These are phyloP conservation scores for Chrysolina oricalcia DNA, from an alignment of 2,888 invertebrate species.

Conservation along the genomic window DNA sequence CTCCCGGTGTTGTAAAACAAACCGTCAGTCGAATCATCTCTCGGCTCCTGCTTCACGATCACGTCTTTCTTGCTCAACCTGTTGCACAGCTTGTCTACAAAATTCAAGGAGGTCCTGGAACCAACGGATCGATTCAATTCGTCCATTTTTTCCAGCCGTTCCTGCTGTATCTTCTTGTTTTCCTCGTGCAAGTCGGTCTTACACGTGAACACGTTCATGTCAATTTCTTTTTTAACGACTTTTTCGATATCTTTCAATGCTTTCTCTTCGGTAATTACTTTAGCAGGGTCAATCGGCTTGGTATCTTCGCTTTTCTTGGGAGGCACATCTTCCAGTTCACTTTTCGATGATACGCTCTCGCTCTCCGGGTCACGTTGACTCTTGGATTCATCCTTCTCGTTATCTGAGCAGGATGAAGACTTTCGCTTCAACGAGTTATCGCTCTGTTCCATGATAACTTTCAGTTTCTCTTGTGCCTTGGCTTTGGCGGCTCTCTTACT, in stretches of 20 bases:
- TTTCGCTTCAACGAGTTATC: constrained; percentile 40
- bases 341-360: neutral
- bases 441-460: constrained; percentile 53
- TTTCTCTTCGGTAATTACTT: constrained; percentile 8
- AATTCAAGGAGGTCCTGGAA: constrained; percentile 62
- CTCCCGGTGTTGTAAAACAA: constrained; percentile 13
- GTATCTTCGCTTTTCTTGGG: neutral
- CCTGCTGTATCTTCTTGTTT: constrained; percentile 71
- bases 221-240: constrained; percentile 51
- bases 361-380: neutral
- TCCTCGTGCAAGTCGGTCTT: constrained; percentile 70
- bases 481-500: constrained; percentile 60
- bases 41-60: constrained; percentile 54
- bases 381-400: constrained; percentile 6
- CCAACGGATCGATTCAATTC: constrained; percentile 69
- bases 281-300: neutral
- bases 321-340: neutral
- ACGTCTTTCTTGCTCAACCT: constrained; percentile 57
- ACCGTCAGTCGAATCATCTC: constrained; percentile 43
- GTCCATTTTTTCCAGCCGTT: constrained; percentile 73
- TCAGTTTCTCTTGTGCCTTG: constrained; percentile 59
- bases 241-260: constrained; percentile 20
- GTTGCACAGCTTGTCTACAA: constrained; percentile 63
- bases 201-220: constrained; percentile 65
- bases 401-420: constrained; percentile 3